These are phyloP conservation scores for Orius insidiosus DNA, from an alignment of 1,140 invertebrate genomes.

Conservation along the genomic window DNA sequence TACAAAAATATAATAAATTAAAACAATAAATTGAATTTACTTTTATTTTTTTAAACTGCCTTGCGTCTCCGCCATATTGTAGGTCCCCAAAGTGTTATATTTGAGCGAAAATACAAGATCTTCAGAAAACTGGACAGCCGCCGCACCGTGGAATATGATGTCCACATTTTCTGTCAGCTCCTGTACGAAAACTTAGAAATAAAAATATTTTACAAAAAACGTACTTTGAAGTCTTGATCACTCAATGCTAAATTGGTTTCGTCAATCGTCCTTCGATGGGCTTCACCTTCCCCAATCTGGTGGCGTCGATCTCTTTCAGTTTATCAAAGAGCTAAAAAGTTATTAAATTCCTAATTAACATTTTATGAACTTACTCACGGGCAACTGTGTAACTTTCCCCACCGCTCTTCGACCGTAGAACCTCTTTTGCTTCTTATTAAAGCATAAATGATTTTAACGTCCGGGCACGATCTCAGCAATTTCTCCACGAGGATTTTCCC, in stretches of 20 bases:
- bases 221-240: not conserved
- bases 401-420: conserved; percentile 34
- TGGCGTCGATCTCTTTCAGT: not conserved
- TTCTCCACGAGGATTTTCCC: conserved; percentile 69
- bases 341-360: not conserved
- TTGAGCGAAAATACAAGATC: not conserved
- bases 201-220: not conserved
- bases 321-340: not conserved
- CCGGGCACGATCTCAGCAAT: conserved; percentile 54
- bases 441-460: conserved; percentile 53
- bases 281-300: not conserved
- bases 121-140: conserved; percentile 1
- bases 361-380: conserved; percentile 28
- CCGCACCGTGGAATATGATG: not conserved
- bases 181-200: conserved; percentile 1
- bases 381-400: conserved; percentile 40
- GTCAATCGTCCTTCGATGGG: not conserved
- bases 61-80: not conserved
- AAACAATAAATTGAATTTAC: not conserved
- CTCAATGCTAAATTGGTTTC: not conserved
- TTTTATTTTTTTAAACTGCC: not conserved
- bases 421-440: conserved; percentile 52
- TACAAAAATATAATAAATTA: not conserved
- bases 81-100: not conserved
- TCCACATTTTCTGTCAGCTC: not conserved